Percentiles rank a stretch among this genome's conserved stretches.
Conservation (phyloP, 2,888 invertebrate species). For the Poecilobothrus nobilitatus region DNA sequence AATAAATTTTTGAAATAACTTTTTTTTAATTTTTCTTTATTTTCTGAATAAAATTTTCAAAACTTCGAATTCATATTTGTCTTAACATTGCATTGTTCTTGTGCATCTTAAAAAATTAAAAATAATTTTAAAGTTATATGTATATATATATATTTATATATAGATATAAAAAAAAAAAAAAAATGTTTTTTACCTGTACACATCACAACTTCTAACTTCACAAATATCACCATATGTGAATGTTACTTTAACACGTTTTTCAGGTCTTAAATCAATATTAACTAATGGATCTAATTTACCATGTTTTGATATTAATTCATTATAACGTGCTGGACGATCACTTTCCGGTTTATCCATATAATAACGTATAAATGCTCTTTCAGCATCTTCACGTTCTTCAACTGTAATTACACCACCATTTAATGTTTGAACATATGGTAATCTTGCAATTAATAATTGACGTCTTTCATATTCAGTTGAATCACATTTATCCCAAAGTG, state of each 20-base stretch:
- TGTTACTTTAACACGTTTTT: constrained; percentile 76
- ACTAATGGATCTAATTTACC: constrained; percentile 86
- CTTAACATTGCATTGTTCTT: no score
- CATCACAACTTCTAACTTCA: constrained; percentile 66
- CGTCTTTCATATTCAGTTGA: constrained; percentile 83
- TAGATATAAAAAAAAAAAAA: no score
- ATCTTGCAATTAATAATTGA: constrained; percentile 75
- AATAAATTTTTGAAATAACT: not conserved
- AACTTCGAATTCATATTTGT: no score
- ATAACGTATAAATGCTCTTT: constrained; percentile 84
- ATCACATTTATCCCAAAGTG: constrained; percentile 66
- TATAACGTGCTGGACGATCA: constrained; percentile 64
- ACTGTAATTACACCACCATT: constrained; percentile 78
- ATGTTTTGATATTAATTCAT: constrained; percentile 74
- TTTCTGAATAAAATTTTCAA: no score
- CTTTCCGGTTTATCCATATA: constrained; percentile 83
- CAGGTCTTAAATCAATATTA: constrained; percentile 76
- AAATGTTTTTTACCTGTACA: constrained; percentile 53
- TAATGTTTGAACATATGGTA: constrained; percentile 75
- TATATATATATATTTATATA: not conserved
- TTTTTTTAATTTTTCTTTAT: not conserved
- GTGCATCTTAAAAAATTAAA: no score
- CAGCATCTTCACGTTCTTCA: constrained; percentile 85
- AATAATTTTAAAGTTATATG: no score
- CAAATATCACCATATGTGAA: constrained; percentile 70